Base-by-base conservation (phyloP, 2,113 vertebrate species). In the Tetrax tetrax region DNA sequence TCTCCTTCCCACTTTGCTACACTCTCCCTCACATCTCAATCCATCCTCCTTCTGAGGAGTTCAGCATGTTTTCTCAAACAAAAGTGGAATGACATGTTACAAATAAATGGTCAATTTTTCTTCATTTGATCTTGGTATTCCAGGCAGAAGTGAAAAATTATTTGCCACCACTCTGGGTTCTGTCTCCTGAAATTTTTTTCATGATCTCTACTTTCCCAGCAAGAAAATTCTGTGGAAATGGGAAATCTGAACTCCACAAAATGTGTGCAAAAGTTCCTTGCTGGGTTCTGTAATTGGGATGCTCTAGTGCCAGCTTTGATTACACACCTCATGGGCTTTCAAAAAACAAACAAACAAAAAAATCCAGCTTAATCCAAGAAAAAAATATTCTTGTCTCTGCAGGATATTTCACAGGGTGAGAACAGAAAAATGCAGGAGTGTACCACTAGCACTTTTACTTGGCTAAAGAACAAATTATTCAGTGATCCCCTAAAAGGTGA, bases 231-330 rank as follows among this genome's bases (percentile, higher is more conserved):
- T 91, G 91, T 94, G 92, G n/a, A n/a, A 97, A 96, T 37, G 75
- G 87, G 82, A 97, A 97, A 93, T 86, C 35, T 48, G 45, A 88
- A 96, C 87, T 95, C 97, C 90, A 95, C 90, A 95, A 97, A 97
- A 96, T 79, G 59, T 64, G 71, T 97, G 91, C 5, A 28, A 83
- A 97, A 97, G 88, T 94, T 96, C 87, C 95, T 95, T 97, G 89
- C 97, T 97, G 95, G 33, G 94, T 97, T 97, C 97, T 12, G 16
- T 98, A 98, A 98, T 97, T 97, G 98, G 91, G 89, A 93, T 96
- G 90, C 91, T 95, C 65, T 86, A 91, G 90, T 97, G 89, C 79
- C 92, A 97, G 94, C 94, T 97, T 97, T 97, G 93, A 92, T 88
- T 59, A 93, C 87, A 64, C 90, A 96, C 65, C 76, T 97, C 5